Evolutionary conservation across 2,888 invertebrate genomes (phyloP).

Genomic region (Trichopria drosophilae): DNA sequence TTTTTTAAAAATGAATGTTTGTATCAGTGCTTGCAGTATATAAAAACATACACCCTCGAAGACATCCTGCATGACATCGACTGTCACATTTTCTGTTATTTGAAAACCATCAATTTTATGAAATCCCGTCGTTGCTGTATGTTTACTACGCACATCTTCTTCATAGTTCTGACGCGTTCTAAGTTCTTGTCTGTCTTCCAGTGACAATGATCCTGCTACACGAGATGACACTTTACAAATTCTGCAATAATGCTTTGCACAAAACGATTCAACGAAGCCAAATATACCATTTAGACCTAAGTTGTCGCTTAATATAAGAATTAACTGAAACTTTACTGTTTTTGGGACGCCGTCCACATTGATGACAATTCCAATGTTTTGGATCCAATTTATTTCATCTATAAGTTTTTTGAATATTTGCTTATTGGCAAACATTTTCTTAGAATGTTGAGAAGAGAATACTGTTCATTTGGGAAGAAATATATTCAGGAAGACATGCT

Average conservation of each 20-base stretch:
- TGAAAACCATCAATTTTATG: too few species aligned
- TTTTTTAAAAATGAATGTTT: not conserved
- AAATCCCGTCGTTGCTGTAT: not conserved
- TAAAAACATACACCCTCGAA: not conserved
- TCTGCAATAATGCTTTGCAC: too few species aligned
- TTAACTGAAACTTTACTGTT: slow-evolving; percentile 14
- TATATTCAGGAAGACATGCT: too few species aligned
- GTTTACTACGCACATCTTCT: not conserved
- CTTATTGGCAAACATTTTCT: slow-evolving; percentile 13
- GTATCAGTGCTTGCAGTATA: not conserved
- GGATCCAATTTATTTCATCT: slow-evolving; percentile 11
- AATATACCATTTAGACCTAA: slow-evolving; percentile 1
- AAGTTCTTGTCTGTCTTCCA: too few species aligned
- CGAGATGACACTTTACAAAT: too few species aligned
- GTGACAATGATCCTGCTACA: too few species aligned
- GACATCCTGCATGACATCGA: slow-evolving; percentile 12
- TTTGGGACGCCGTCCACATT: not conserved
- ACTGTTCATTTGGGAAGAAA: too few species aligned
- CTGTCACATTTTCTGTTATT: not conserved
- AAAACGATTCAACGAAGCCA: slow-evolving; percentile 1
- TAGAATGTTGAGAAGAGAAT: slow-evolving; percentile 13
- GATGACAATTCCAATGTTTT: slow-evolving; percentile 5
- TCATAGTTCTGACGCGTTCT: not conserved
- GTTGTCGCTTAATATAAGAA: slow-evolving; percentile 5
- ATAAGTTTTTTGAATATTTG: slow-evolving; percentile 8